Base-by-base conservation (phyloP, 2,113 vertebrate species). In the Ctenodactylus gundi region DNA sequence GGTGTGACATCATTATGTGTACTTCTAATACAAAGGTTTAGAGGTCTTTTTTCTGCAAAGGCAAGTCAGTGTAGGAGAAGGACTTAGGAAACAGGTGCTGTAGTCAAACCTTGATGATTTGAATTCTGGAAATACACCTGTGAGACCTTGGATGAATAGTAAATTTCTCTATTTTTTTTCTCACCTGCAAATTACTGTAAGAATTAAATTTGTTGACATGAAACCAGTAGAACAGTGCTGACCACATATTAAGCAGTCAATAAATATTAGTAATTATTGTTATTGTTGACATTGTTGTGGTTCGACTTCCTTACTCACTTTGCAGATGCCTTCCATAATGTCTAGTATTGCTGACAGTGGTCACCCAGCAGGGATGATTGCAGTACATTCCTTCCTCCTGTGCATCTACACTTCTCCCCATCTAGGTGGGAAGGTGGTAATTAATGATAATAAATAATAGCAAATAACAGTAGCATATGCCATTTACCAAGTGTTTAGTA, bases 1-100 rank as follows among this genome's bases (percentile, higher is more conserved):
- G 20, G 36, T 31, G 7, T 46, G 17, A 44, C 34, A 55, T 81
- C 27, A 72, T 76, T 80, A 58, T 17, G 7, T 51, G 29, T 65
- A 29, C 8, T 3, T 87, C 67, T 75, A 25, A 46, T 31, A 46
- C 2, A 78, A 92, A 90, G 29, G 9, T 76, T 85, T 55, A 72
- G n/a, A 87, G 60, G 18, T 67, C 34, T 67, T 87, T 73, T 78
- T 78, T 88, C 76, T 93, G 81, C 44, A 89, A 89, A 89, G 49
- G 53, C 76, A 96, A 91, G 49, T 25, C 58, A 60, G 70, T 14
- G 3, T 60, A 78, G 25, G 58, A 82, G 39, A 84, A 41, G 27
- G 39, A 4, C 39, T 57, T 68, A 58, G 83, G 90, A 34, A 14
- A 20, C 21, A 96, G 90, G 34, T 34, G 68, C 60, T 91, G 36